A percentile compares a stretch with the other conserved stretches of the same genome.
Conservation (phyloP, 2,113 vertebrate genomes). For the Cettia cetti region DNA sequence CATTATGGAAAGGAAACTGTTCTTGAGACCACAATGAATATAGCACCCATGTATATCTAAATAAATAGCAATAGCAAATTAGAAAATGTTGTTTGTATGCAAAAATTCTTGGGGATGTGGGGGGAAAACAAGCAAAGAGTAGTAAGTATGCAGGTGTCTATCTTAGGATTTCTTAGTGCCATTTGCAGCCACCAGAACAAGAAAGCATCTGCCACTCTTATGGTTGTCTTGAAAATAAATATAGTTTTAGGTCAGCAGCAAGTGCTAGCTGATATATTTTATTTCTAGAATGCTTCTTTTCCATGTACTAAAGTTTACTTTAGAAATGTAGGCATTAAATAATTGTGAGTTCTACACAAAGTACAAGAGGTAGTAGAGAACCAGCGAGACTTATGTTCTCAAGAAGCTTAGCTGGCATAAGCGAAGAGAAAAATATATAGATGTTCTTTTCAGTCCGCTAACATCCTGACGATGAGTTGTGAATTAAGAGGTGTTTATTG, state of each 20-base stretch:
- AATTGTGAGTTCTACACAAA: neutral
- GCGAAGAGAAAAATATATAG: neutral
- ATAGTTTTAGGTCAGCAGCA: slow-evolving; percentile 17
- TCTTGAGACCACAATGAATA: neutral
- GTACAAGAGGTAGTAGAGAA: neutral
- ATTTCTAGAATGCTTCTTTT: slow-evolving; percentile 7
- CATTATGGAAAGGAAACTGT: neutral
- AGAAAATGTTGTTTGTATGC: neutral
- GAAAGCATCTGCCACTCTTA: slow-evolving; percentile 34
- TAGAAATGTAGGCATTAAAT: neutral
- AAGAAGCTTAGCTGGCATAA: neutral
- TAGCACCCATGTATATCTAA: neutral
- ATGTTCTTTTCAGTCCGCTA: neutral
- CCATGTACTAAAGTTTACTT: neutral
- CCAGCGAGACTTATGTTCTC: neutral
- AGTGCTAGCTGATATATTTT: neutral
- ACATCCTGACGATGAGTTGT: neutral
- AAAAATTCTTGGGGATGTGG: neutral
- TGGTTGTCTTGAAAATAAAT: slow-evolving; percentile 16
- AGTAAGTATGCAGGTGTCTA: neutral
- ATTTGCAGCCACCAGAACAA: slow-evolving; percentile 21
- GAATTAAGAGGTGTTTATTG: neutral
- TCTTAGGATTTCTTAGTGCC: neutral
- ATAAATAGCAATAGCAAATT: neutral
- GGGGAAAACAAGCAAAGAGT: neutral